Evolutionary conservation across 53 echinoderm and acorn worm species (phyloP).

Genomic region (Echinarachnius parma): DNA sequence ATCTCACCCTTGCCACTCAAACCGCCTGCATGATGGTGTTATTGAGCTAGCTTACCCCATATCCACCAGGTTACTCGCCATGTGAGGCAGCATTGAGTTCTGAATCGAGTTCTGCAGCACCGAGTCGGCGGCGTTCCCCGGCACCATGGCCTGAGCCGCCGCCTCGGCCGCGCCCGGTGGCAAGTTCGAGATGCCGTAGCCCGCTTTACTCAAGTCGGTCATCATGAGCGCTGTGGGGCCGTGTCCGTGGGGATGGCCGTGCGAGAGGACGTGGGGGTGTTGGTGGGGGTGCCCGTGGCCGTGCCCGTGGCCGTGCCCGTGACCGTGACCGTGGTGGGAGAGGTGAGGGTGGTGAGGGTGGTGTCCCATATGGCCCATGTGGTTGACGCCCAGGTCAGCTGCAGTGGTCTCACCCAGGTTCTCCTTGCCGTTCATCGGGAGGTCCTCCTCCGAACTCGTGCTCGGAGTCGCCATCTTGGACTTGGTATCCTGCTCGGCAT

Average conservation of each 20-base stretch:
- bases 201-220: constrained; percentile 72
- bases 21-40: constrained; percentile 2
- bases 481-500: constrained; percentile 90
- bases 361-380: constrained; percentile 53
- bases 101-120: constrained; percentile 94
- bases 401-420: constrained; percentile 70
- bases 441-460: constrained; percentile 90
- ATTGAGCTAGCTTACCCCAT: constrained; percentile 34
- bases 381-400: constrained; percentile 50
- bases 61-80: constrained; percentile 43
- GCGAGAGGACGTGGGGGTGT: constrained; percentile 49
- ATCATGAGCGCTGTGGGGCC: constrained; percentile 69
- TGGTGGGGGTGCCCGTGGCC: constrained; percentile 38
- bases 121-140: constrained; percentile 78
- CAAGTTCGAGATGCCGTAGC: constrained; percentile 80
- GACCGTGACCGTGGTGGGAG: constrained; percentile 27
- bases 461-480: constrained; percentile 86
- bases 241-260: constrained; percentile 54
- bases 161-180: constrained; percentile 67
- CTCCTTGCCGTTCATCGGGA: constrained; percentile 81
- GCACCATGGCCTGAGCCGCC: constrained; percentile 58
- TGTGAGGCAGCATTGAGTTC: constrained; percentile 82
- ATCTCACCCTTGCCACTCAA: constrained; percentile 29
- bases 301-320: constrained; percentile 32
- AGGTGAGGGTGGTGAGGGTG: constrained; percentile 50